Evolutionary conservation across 2,888 invertebrate species (phyloP), one percentile per base, ranked within the genome.

Genomic region (Stenodema calcarata): DNA sequence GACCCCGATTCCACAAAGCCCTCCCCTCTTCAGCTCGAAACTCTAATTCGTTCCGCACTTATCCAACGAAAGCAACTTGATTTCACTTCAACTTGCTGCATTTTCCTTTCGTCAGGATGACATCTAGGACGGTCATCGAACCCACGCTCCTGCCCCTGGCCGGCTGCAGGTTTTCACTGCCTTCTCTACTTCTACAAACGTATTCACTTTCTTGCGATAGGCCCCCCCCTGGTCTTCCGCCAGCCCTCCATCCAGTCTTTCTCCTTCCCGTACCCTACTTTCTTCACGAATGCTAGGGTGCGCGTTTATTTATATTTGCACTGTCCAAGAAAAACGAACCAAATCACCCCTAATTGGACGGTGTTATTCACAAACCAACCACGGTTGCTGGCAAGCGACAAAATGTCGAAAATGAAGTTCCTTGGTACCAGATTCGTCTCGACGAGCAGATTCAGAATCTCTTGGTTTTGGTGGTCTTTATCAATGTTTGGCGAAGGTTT

Each of bases 41-140:
- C 62, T 18, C 62, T 62, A 62, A 62, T 62, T 62, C 23, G 62
- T 62, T 62, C 62, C 62, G 62, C 62, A 62, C 62, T 62, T 62
- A 62, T 23, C 62, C 62, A 62, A 62, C 62, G 62, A 62, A 62
- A 62, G 62, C 23, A 62, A 62, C 62, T 62, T 62, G 62, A 62
- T 62, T 62, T 62, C 62, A 62, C 62, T 62, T 62, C 62, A 62
- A 62, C 62, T 54, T 62, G 62, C 23, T 23, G 62, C 62, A 62
- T 62, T 62, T 62, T 62, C 62, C 62, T 62, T 62, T 62, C 62
- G 62, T 62, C 62, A 62, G 62, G 62, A 62, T 62, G 62, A 62
- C 62, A 62, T 62, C 62, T 62, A 62, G 62, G 62, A 62, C 62
- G 62, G 62, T 62, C 62, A 27, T 62, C 62, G 62, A 62, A 62